phyloP scores from a whole-genome alignment of 92 coral and sea anemone genomes.

The Bergia puertoricense region DNA sequence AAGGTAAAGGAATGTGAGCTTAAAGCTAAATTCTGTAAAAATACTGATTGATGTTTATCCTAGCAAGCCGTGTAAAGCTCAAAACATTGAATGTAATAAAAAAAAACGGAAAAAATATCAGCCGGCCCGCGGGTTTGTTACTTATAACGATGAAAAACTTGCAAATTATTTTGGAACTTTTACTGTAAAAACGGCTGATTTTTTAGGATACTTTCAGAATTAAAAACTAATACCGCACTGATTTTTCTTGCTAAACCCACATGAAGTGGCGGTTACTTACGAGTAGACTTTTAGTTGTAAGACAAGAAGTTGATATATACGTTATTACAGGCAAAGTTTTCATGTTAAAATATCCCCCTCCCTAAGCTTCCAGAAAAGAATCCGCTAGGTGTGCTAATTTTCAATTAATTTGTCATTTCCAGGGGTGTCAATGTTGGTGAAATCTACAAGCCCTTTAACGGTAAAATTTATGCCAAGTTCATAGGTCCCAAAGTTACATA shows the following conservation, averaged over 20 bases:
- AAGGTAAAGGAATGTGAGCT: background rate
- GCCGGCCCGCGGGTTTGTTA: slow-evolving; percentile 20
- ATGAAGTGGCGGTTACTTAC: background rate
- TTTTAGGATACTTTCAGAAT: slow-evolving; percentile 9
- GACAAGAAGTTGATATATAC: no score
- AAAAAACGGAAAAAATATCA: slow-evolving; percentile 7
- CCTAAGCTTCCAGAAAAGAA: no score
- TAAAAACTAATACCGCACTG: slow-evolving; percentile 13
- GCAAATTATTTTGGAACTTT: slow-evolving; percentile 11
- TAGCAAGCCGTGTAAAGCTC: background rate
- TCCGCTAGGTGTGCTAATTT: no score
- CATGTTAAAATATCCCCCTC: no score
- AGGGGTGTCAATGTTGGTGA: no score
- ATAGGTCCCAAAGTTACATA: no score
- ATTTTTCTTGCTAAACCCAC: slow-evolving; percentile 13
- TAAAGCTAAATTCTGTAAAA: background rate
- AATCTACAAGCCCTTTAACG: no score
- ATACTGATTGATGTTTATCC: background rate
- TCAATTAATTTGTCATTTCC: no score
- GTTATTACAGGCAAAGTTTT: no score
- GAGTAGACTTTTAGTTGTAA: no score
- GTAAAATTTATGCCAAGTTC: no score
- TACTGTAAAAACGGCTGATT: slow-evolving; percentile 7
- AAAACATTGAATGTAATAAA: background rate
- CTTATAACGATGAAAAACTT: slow-evolving; percentile 4